These are phyloP conservation scores for Erebia epiphron DNA, from an alignment of 2,888 invertebrate species.

Conservation along the genomic window DNA sequence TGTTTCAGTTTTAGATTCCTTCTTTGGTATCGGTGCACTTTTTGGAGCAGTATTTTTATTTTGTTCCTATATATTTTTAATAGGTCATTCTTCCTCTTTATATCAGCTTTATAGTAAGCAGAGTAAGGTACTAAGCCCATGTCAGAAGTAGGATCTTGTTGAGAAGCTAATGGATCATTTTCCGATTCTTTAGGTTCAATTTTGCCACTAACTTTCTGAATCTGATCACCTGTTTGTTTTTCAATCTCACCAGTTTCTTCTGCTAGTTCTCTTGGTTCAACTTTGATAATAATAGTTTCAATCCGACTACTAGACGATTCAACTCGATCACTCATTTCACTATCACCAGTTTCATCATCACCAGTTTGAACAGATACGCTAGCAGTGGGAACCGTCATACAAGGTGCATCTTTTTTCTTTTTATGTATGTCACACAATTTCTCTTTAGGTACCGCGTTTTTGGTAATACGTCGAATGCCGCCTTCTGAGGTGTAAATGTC, in stretches of 20 bases:
- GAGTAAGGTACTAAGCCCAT: not conserved
- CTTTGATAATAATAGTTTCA: not conserved
- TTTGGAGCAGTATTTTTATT: constrained; percentile 1
- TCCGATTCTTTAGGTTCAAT: not conserved
- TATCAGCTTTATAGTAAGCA: not conserved
- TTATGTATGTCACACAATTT: not conserved
- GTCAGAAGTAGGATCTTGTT: not conserved
- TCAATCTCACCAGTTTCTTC: not conserved
- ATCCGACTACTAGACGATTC: not conserved
- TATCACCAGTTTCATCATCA: not conserved
- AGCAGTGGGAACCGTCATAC: not conserved
- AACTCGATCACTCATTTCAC: not conserved
- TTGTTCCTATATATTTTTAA: not conserved
- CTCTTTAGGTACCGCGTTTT: not conserved
- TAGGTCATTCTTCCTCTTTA: not conserved
- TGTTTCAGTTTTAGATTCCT: constrained; percentile 5
- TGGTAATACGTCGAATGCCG: not conserved
- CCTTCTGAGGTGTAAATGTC: not conserved
- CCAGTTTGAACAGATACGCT: not conserved
- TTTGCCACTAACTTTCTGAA: not conserved
- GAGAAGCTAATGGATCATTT: not conserved
- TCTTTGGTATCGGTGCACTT: not conserved
- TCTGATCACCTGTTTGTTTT: not conserved
- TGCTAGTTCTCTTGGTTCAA: not conserved
- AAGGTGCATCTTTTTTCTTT: not conserved